Conservation (phyloP, 2,113 vertebrate species). For the Tragulus kanchil region DNA sequence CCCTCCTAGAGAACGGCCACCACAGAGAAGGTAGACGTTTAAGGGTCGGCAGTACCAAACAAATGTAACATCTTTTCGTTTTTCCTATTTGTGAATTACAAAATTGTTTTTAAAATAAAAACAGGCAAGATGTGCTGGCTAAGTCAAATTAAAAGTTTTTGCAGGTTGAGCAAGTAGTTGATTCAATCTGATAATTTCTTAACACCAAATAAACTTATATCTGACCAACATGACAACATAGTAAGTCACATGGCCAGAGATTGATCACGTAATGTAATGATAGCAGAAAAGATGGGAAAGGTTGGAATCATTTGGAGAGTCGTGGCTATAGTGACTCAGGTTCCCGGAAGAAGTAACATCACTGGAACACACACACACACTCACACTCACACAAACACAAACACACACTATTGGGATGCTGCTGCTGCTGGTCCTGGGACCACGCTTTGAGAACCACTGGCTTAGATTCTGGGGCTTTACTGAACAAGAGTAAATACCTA, state of each 20-base stretch:
- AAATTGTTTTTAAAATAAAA: background rate
- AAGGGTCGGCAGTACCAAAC: slow-evolving; percentile 3
- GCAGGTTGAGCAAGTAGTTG: slow-evolving; percentile 20
- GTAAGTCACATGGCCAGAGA: slow-evolving; percentile 22
- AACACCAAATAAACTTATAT: background rate
- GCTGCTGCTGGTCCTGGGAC: slow-evolving; percentile 25
- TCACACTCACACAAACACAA: background rate
- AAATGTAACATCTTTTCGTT: background rate
- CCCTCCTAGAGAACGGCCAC: slow-evolving; percentile 37
- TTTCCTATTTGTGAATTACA: slow-evolving; percentile 41
- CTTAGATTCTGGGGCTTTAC: slow-evolving; percentile 45
- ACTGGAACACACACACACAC: background rate
- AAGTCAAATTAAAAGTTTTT: slow-evolving; percentile 56
- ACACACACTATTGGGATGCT: background rate
- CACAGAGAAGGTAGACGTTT: background rate
- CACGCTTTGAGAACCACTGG: slow-evolving; percentile 58
- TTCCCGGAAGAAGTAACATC: slow-evolving; percentile 41
- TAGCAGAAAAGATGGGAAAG: slow-evolving; percentile 39
- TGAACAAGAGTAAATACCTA: slow-evolving; percentile 51
- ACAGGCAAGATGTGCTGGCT: slow-evolving; percentile 1
- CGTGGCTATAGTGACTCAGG: background rate
- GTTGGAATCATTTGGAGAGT: slow-evolving; percentile 41
- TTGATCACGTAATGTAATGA: background rate
- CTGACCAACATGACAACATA: background rate
- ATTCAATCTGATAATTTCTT: slow-evolving; percentile 60